These are phyloP conservation scores for Chymomyza procnemis DNA, from an alignment of 2,888 invertebrate genomes.

Conservation along the genomic window DNA sequence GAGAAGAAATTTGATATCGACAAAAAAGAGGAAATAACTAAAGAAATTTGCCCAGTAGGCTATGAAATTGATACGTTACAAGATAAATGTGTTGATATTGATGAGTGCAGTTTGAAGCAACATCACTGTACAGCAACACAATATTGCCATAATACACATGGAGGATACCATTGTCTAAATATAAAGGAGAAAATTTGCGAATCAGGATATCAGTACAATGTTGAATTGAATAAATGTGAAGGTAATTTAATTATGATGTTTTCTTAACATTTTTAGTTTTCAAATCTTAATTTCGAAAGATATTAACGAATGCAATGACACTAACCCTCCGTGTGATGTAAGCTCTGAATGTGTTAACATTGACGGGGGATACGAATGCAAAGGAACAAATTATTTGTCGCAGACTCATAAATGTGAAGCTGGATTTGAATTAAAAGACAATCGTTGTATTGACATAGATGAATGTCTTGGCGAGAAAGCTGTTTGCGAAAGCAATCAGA, in stretches of 20 bases:
- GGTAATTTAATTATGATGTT: slow-evolving; percentile 76
- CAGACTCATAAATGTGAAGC: slow-evolving; percentile 49
- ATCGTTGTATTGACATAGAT: slow-evolving; percentile 81
- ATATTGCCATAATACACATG: slow-evolving; percentile 84
- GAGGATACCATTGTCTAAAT: slow-evolving; percentile 82
- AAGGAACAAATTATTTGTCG: background rate
- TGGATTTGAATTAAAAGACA: slow-evolving; percentile 63
- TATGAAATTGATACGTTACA: slow-evolving; percentile 76
- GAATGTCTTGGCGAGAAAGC: slow-evolving; percentile 82
- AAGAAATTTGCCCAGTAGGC: slow-evolving; percentile 78
- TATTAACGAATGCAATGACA: slow-evolving; percentile 86
- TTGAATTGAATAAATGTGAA: slow-evolving; percentile 81
- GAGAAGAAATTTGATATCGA: slow-evolving; percentile 12
- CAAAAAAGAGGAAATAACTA: background rate
- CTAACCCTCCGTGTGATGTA: slow-evolving; percentile 81
- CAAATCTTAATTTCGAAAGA: slow-evolving; percentile 79
- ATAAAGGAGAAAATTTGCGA: slow-evolving; percentile 66
- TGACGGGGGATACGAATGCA: slow-evolving; percentile 85
- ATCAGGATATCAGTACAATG: slow-evolving; percentile 81
- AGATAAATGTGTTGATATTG: slow-evolving; percentile 81
- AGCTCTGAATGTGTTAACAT: slow-evolving; percentile 86
- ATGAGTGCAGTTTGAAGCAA: slow-evolving; percentile 86
- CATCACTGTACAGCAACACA: slow-evolving; percentile 82
- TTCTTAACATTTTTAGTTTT: background rate
- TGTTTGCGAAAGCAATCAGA: slow-evolving; percentile 82